Evolutionary conservation across 2,797 vertebrate species (phyloP).

Genomic region (Falco biarmicus): DNA sequence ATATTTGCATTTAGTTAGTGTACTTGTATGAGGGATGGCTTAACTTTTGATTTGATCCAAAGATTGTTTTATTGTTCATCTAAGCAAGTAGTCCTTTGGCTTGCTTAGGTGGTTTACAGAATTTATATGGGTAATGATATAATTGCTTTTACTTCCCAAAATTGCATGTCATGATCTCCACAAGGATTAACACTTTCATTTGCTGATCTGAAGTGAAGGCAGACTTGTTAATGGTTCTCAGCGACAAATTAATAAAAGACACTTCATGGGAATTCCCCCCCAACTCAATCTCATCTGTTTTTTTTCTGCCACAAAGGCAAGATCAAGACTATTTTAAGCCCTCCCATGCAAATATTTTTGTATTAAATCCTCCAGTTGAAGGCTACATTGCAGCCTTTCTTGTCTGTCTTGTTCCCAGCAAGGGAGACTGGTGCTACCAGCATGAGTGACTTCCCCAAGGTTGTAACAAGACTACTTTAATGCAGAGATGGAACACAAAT

Average conservation of each 20-base stretch:
- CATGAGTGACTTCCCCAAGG: not conserved
- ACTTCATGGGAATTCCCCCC: not conserved
- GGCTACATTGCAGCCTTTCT: not conserved
- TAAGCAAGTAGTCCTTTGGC: slow-evolving; percentile 11
- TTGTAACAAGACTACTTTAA: accelerated
- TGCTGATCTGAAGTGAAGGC: not conserved
- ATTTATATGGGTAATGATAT: too few relatives aligned
- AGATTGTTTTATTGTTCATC: slow-evolving; percentile 2
- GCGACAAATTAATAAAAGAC: not conserved
- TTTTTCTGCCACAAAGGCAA: not conserved
- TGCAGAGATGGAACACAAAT: not conserved
- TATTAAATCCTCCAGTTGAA: not conserved
- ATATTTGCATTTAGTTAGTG: accelerated
- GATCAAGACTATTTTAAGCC: not conserved
- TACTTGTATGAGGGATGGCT: not conserved
- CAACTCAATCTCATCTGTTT: not conserved
- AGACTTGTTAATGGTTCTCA: not conserved
- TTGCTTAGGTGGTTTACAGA: not conserved
- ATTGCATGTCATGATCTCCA: not conserved
- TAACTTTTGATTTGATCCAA: not conserved
- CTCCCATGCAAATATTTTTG: not conserved
- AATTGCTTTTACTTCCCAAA: not conserved
- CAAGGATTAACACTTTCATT: not conserved
- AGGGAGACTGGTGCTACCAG: not conserved
- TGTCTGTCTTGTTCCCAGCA: not conserved